Percentiles rank a stretch among this genome's conserved stretches.
These are phyloP conservation scores for Gadopsis marmoratus DNA, from an alignment of 2,797 vertebrate species.

Conservation along the genomic window DNA sequence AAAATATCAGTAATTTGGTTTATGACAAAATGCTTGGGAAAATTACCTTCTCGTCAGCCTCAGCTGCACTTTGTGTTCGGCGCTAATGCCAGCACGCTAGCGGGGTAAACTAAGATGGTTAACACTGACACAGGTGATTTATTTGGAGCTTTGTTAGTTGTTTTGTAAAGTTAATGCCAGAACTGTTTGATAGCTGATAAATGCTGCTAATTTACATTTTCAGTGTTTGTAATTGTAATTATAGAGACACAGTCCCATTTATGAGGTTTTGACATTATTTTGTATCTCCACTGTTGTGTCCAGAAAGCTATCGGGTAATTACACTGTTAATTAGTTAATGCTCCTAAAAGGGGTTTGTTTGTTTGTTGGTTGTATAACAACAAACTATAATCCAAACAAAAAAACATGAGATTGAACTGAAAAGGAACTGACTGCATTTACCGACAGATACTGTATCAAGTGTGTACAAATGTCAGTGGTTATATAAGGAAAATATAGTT, in stretches of 20 bases:
- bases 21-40: neutral
- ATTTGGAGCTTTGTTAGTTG: neutral
- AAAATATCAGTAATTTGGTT: neutral
- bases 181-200: neutral
- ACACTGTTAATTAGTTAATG: constrained; percentile 33
- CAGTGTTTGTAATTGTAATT: constrained; percentile 23
- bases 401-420: too few species aligned
- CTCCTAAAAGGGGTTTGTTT: constrained; percentile 18
- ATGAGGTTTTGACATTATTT: constrained; percentile 13
- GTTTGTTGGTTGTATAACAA: neutral
- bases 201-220: constrained; percentile 23
- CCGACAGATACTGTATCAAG: neutral
- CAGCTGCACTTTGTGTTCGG: neutral
- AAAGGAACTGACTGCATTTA: neutral
- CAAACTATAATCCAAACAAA: too few species aligned
- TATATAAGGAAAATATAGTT: neutral
- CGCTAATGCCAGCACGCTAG: neutral
- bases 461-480: neutral
- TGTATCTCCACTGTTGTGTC: constrained; percentile 15
- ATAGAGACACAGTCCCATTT: neutral
- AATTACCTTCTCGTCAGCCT: neutral
- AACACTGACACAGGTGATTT: neutral
- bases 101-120: neutral
- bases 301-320: constrained; percentile 27
- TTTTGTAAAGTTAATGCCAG: neutral